Evolutionary conservation across 1,140 invertebrate species (phyloP).

Genomic region (Lethocerus indicus): DNA sequence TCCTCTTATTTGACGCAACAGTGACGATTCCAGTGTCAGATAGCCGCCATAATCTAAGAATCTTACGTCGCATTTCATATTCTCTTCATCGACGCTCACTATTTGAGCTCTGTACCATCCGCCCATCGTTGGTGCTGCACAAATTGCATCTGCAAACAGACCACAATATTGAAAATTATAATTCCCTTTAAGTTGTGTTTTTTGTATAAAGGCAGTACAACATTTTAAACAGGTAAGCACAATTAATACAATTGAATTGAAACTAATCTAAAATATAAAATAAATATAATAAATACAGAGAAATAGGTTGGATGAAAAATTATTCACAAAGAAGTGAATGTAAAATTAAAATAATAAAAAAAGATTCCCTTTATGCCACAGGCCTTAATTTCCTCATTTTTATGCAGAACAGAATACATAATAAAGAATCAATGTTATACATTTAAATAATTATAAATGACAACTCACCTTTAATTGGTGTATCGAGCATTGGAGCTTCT

Average conservation of each 20-base stretch:
- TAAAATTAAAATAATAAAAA: no score
- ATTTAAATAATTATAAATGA: background rate
- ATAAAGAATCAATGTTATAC: background rate
- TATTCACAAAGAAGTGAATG: no score
- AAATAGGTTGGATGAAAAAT: no score
- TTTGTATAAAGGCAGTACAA: no score
- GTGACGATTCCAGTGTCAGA: constrained; percentile 47
- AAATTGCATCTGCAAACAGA: constrained; percentile 54
- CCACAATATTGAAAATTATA: background rate
- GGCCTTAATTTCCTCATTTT: background rate
- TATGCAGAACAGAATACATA: background rate
- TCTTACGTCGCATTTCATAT: constrained; percentile 58
- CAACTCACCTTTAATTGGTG: constrained; percentile 35
- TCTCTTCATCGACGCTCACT: constrained; percentile 45
- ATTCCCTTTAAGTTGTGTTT: no score
- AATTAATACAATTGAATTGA: no score
- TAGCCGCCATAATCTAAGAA: constrained; percentile 92
- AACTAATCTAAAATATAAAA: no score
- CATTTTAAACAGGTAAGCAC: no score
- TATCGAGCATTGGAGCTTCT: constrained; percentile 44
- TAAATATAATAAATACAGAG: no score
- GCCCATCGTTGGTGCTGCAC: constrained; percentile 62
- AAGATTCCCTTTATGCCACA: no score
- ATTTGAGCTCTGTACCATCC: constrained; percentile 83
- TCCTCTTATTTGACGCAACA: constrained; percentile 71